phyloP scores from a whole-genome alignment of 1,140 invertebrate genomes.

The Leptoteleia sp. region DNA sequence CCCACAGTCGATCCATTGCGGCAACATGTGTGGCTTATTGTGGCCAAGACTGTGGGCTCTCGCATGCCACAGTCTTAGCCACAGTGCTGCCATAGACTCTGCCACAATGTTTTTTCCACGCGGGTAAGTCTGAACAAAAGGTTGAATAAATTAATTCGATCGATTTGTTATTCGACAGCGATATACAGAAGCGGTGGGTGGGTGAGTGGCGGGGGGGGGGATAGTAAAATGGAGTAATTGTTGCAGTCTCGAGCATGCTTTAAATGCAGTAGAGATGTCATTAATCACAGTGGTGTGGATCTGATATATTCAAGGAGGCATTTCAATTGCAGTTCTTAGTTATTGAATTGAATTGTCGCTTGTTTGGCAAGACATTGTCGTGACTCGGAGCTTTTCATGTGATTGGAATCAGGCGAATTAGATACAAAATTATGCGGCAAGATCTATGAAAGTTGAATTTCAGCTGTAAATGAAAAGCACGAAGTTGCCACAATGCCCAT shows the following conservation, averaged over 20 bases:
- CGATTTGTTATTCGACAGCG: constrained; percentile 5
- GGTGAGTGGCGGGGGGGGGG: too few relatives aligned
- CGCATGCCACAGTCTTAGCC: too few relatives aligned
- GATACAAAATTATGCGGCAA: not conserved
- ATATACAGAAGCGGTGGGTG: constrained; percentile 13
- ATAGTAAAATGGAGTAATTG: constrained; percentile 14
- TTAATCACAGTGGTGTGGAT: constrained; percentile 14
- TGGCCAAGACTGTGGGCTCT: too few relatives aligned
- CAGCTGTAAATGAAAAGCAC: constrained; percentile 52
- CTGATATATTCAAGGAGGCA: constrained; percentile 20
- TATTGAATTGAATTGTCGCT: constrained; percentile 19
- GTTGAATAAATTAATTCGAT: not conserved
- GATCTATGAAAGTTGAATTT: constrained; percentile 1
- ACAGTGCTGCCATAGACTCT: too few relatives aligned
- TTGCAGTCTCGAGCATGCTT: constrained; percentile 24
- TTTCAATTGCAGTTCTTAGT: constrained; percentile 23
- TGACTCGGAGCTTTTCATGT: constrained; percentile 46
- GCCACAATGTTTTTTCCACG: too few relatives aligned
- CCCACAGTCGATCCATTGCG: too few relatives aligned
- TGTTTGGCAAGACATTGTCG: constrained; percentile 36
- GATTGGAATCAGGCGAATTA: constrained; percentile 12
- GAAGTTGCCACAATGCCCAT: constrained; percentile 70
- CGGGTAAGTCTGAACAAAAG: constrained; percentile 1
- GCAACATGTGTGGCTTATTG: too few relatives aligned
- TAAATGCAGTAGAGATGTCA: constrained; percentile 23